Conservation (phyloP, 1,140 invertebrate genomes). For the Drosophila sulfurigaster region DNA sequence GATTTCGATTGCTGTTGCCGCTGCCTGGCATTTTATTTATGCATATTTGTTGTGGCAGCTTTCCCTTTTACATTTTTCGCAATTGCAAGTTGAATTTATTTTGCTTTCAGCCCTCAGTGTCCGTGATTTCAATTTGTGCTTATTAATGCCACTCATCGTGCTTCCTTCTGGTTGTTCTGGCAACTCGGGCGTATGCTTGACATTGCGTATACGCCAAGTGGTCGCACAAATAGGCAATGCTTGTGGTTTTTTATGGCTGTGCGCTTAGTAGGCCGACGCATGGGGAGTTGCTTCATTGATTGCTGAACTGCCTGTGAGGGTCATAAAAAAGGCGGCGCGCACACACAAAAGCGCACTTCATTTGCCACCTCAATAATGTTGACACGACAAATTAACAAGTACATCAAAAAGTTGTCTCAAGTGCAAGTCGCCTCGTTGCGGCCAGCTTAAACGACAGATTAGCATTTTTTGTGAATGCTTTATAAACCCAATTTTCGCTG, state of each 20-base stretch:
- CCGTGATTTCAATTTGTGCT: slow-evolving; percentile 33
- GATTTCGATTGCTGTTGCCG: slow-evolving; percentile 3
- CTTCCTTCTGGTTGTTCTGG: neutral
- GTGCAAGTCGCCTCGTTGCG: slow-evolving; percentile 11
- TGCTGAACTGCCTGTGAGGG: slow-evolving; percentile 39
- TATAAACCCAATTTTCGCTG: slow-evolving; percentile 45
- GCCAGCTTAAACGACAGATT: slow-evolving; percentile 56
- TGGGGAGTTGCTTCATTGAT: slow-evolving; percentile 58
- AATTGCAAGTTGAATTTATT: neutral
- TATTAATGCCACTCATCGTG: slow-evolving; percentile 35
- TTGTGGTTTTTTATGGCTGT: slow-evolving; percentile 47
- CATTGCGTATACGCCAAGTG: slow-evolving; percentile 51
- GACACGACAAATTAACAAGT: slow-evolving; percentile 66
- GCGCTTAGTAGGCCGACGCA: slow-evolving; percentile 21
- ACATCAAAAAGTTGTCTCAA: slow-evolving; percentile 56
- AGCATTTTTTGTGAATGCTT: slow-evolving; percentile 57
- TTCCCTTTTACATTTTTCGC: slow-evolving; percentile 16
- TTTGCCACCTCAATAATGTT: slow-evolving; percentile 48
- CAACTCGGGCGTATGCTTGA: slow-evolving; percentile 5
- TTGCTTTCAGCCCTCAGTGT: neutral
- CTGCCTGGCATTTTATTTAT: slow-evolving; percentile 35
- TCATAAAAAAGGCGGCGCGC: slow-evolving; percentile 46
- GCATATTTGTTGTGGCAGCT: slow-evolving; percentile 1
- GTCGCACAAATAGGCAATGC: slow-evolving; percentile 27
- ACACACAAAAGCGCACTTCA: slow-evolving; percentile 43